Base-by-base conservation (phyloP, 2,797 vertebrate species). In the Lithobates sylvaticus region DNA sequence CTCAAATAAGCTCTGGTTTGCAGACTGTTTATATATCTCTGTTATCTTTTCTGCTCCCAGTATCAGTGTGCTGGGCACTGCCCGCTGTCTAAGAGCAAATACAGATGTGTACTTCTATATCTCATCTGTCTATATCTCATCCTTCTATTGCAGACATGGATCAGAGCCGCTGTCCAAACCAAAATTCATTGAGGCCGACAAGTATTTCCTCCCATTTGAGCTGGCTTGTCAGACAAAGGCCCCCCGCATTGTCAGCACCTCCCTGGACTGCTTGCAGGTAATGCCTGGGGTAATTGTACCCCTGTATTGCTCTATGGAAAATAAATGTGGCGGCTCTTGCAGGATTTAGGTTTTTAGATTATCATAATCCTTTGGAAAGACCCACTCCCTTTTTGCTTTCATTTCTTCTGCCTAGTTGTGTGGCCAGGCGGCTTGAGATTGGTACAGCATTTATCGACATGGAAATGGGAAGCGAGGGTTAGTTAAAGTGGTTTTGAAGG, bases 151-250 rank as follows among this genome's bases (percentile, higher is more conserved):
- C 89, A 99, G 98, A 91, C 96, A 97, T 91, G 96, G 95, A 23
- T 95, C 94, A 0, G 95, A 95, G 47, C 94, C 96, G 87, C 94
- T 96, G 50, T 97, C 97, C 87, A 97, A 97, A 94, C 96, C 96
- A 58, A 98, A 97, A 92, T 99, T 99, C 93, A 97, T 99, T n/a
- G 98, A 99, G 94, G 98, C 98, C 0, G 98, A 99, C 93, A 97
- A 98, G 91, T 99, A 99, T 68, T 98, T 99, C 90, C 95, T 99
- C 87, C 98, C 98, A 0, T 99, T 99, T 1, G 98, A 99, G 93
- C 90, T 99, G 92, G 98, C 98, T 32, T 99, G 98, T 92, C 98
- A 99, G 90, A 98, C 97, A 0, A 99, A 97, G 94, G 99, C 96
- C 67, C 97, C 98, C 1, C 96, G 98, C 77, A 97, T 99, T 70